Evolutionary conservation across 2,797 vertebrate species (phyloP).

Genomic region (Pseudochromis fuscus): DNA sequence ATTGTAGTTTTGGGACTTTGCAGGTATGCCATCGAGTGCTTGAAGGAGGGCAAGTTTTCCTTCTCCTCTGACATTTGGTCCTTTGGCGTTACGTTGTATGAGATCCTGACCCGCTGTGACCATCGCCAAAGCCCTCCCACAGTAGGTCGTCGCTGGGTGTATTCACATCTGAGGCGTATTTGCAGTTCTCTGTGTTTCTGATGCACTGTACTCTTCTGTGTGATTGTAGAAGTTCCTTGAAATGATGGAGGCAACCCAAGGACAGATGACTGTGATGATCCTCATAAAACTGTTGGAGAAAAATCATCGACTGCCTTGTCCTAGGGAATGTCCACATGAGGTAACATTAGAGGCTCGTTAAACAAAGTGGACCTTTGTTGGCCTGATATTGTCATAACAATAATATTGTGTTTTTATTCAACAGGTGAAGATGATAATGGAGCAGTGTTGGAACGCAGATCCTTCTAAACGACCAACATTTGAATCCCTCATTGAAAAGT

Average conservation of each 20-base stretch:
- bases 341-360: conserved; percentile 70
- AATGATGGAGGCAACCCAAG: conserved; percentile 84
- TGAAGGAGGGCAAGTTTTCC: conserved; percentile 94
- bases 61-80: conserved; percentile 95
- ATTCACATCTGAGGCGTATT: not conserved
- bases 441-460: conserved; percentile 89
- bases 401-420: not conserved
- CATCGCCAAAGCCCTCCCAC: conserved; percentile 86
- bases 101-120: conserved; percentile 92
- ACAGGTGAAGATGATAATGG: conserved; percentile 86
- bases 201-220: conserved; percentile 3
- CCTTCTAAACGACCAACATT: conserved; percentile 88
- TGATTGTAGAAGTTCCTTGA: conserved; percentile 89
- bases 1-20: not conserved
- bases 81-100: conserved; percentile 94
- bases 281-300: conserved; percentile 88
- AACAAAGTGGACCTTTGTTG: conserved; percentile 1
- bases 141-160: conserved; percentile 77
- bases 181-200: conserved; percentile 1
- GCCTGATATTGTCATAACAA: not conserved
- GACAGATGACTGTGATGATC: conserved; percentile 87
- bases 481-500: conserved; percentile 81
- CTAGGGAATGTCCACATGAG: conserved; percentile 88
- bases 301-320: conserved; percentile 85
- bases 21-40: conserved; percentile 95